Evolutionary conservation across 2,888 invertebrate genomes (phyloP).

Genomic region (Tiliacea aurago): DNA sequence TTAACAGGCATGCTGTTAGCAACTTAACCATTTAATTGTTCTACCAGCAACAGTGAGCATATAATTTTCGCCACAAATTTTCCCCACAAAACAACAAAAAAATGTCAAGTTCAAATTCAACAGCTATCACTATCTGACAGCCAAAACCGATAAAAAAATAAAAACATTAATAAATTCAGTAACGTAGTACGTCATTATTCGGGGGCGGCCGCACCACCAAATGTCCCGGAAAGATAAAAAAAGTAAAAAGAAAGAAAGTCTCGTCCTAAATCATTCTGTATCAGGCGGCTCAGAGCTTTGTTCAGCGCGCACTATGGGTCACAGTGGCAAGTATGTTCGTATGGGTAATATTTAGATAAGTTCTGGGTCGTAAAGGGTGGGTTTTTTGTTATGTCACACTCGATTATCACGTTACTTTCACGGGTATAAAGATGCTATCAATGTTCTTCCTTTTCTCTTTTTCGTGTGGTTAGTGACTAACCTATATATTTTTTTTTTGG

Average conservation of each 20-base stretch:
- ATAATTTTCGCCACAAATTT: neutral
- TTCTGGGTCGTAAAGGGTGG: slow-evolving; percentile 22
- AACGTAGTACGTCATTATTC: slow-evolving; percentile 60
- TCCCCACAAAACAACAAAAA: too few relatives aligned
- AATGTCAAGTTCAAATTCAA: slow-evolving; percentile 12
- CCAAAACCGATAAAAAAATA: slow-evolving; percentile 50
- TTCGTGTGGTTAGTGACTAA: too few relatives aligned
- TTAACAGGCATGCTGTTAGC: neutral
- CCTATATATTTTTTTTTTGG: too few relatives aligned
- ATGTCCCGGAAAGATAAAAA: slow-evolving; percentile 76
- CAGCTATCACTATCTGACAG: slow-evolving; percentile 20
- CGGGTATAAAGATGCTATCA: neutral
- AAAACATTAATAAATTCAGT: slow-evolving; percentile 61
- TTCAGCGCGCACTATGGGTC: slow-evolving; percentile 54
- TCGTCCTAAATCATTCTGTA: slow-evolving; percentile 68
- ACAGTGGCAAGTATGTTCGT: slow-evolving; percentile 45
- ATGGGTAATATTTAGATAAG: slow-evolving; percentile 63
- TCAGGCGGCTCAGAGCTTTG: slow-evolving; percentile 54
- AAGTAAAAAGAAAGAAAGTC: slow-evolving; percentile 68
- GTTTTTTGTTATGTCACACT: slow-evolving; percentile 27
- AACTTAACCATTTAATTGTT: neutral
- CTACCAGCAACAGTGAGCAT: neutral
- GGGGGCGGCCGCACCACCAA: slow-evolving; percentile 61
- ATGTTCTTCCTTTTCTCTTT: neutral
- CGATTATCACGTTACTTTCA: slow-evolving; percentile 31